These are phyloP conservation scores for Anseranas semipalmata DNA, from an alignment of 2,113 vertebrate genomes.

Conservation along the genomic window DNA sequence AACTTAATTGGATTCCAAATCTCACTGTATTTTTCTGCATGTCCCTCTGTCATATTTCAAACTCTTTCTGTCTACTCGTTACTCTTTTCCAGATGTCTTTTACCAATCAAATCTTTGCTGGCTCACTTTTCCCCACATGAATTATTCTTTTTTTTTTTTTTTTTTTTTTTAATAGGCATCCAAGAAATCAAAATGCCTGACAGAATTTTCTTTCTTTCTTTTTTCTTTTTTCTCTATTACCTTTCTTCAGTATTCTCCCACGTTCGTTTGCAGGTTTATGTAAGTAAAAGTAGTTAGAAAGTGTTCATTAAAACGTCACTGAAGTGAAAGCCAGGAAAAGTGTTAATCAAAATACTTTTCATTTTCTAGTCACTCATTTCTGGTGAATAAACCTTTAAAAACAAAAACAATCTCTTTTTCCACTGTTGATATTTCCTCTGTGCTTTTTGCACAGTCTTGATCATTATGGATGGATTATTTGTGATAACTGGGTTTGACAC, in stretches of 20 bases:
- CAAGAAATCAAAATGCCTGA: constrained; percentile 39
- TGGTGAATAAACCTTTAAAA: constrained; percentile 35
- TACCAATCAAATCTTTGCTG: neutral
- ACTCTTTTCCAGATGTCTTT: constrained; percentile 27
- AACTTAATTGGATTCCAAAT: constrained; percentile 12
- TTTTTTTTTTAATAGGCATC: constrained; percentile 33
- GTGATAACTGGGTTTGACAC: neutral
- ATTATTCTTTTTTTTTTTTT: constrained; percentile 53
- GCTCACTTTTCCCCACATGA: constrained; percentile 2
- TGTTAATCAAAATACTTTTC: constrained; percentile 52
- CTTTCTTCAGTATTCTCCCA: constrained; percentile 43
- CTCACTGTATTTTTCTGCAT: neutral
- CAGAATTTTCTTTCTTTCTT: neutral
- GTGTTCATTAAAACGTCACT: constrained; percentile 63
- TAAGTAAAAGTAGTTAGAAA: constrained; percentile 49
- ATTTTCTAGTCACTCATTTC: constrained; percentile 41
- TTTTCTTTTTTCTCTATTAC: neutral
- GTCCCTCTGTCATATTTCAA: neutral
- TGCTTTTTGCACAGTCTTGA: neutral
- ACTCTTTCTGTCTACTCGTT: neutral
- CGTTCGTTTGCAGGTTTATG: constrained; percentile 27
- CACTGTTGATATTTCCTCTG: neutral
- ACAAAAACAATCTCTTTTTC: neutral
- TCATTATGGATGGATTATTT: neutral
- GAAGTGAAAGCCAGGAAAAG: constrained; percentile 29